Percentiles rank a stretch among this genome's conserved stretches.
These are phyloP conservation scores for Prosopocoilus inquinatus DNA, from an alignment of 2,888 invertebrate genomes.

Conservation along the genomic window DNA sequence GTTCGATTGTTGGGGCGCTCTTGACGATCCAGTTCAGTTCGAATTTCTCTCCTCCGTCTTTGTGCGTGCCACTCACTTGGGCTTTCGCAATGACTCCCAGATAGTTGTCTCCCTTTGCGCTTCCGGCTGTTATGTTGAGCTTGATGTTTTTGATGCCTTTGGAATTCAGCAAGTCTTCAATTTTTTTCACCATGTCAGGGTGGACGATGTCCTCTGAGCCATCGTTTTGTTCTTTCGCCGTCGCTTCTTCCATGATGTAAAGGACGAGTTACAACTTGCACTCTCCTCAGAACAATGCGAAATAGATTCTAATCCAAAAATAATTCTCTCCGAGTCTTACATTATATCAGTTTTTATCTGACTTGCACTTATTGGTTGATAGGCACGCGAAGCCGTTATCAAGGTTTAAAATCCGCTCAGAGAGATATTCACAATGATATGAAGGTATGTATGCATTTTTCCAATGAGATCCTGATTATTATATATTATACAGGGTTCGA, in stretches of 20 bases:
- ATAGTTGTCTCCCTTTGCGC: slow-evolving; percentile 36
- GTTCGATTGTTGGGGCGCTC: slow-evolving; percentile 27
- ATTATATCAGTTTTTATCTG: too few species aligned
- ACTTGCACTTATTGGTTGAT: too few species aligned
- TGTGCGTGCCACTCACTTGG: slow-evolving; percentile 13
- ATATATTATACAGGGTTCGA: too few species aligned
- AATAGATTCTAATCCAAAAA: too few species aligned
- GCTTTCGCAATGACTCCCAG: slow-evolving; percentile 31
- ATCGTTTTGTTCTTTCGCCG: not conserved
- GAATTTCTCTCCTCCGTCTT: slow-evolving; percentile 9
- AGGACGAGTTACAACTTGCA: too few species aligned
- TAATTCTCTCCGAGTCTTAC: too few species aligned
- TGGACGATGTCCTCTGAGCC: not conserved
- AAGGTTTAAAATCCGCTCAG: too few species aligned
- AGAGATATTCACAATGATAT: too few species aligned
- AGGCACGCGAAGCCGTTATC: too few species aligned
- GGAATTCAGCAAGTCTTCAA: not conserved
- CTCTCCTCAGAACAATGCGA: too few species aligned
- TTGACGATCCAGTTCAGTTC: slow-evolving; percentile 33
- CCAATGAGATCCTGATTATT: too few species aligned
- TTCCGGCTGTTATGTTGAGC: slow-evolving; percentile 20
- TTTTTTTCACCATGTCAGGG: not conserved
- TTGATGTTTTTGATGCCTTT: not conserved
- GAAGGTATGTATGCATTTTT: too few species aligned
- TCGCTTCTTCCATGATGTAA: slow-evolving; percentile 9